phyloP scores from a whole-genome alignment of 2,797 vertebrate genomes.

The Enteromius radiatus region DNA sequence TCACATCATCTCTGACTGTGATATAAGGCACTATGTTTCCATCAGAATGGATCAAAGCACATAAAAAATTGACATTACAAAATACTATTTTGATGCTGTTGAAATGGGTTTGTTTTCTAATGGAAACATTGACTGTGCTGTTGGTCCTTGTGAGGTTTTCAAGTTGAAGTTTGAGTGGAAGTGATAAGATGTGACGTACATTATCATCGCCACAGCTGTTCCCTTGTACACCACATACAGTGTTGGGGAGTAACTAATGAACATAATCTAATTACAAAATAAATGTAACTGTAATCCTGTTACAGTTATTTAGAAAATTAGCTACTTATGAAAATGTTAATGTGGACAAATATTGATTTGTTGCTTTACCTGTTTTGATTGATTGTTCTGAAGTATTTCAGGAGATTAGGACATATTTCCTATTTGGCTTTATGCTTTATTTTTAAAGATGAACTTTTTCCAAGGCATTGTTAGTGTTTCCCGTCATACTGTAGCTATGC shows the following conservation, averaged over 20 bases:
- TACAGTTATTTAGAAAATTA: neutral
- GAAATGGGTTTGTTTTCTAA: conserved; percentile 44
- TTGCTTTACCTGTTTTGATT: neutral
- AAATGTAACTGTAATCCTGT: neutral
- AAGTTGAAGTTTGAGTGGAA: neutral
- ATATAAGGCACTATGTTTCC: conserved; percentile 51
- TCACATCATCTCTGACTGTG: conserved; percentile 56
- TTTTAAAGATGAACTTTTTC: neutral
- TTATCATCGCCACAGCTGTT: conserved; percentile 41
- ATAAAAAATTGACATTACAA: neutral
- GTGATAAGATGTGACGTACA: conserved; percentile 22
- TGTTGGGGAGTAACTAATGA: neutral
- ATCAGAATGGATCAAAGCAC: conserved; percentile 41
- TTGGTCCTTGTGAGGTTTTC: conserved; percentile 26
- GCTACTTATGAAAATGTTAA: too few species aligned
- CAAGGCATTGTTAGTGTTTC: neutral
- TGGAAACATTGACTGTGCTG: conserved; percentile 55
- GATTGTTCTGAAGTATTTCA: neutral
- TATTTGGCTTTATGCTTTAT: neutral
- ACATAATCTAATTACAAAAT: neutral
- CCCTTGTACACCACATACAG: conserved; percentile 9
- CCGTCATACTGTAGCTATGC: neutral
- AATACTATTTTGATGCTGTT: neutral
- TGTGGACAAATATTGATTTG: neutral
- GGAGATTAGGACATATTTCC: neutral